Percentiles rank a stretch among this genome's conserved stretches.
Evolutionary conservation across 1,140 invertebrate species (phyloP).

Genomic region (Drosophila sulfurigaster): DNA sequence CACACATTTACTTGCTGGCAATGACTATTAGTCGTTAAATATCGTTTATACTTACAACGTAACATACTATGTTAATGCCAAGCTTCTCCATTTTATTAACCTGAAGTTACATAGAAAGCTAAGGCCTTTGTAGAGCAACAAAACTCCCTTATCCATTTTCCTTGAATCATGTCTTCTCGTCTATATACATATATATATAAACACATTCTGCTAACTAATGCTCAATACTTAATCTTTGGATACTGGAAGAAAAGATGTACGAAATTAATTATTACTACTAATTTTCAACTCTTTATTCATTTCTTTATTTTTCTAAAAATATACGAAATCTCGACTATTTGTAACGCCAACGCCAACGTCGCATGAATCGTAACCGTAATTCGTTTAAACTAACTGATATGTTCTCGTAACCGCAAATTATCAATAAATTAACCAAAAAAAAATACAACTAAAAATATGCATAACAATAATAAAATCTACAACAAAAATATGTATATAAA

Average conservation of each 20-base stretch:
- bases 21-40: no score
- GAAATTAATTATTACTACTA: slow-evolving; percentile 65
- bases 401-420: slow-evolving; percentile 24
- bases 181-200: not conserved
- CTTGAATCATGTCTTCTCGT: no score
- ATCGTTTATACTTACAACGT: no score
- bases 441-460: slow-evolving; percentile 1
- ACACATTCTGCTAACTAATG: slow-evolving; percentile 50
- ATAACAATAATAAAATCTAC: slow-evolving; percentile 31
- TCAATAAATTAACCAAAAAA: slow-evolving; percentile 11
- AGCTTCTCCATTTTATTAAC: no score
- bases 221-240: slow-evolving; percentile 55
- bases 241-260: slow-evolving; percentile 43
- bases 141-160: no score
- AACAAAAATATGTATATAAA: slow-evolving; percentile 22
- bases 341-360: slow-evolving; percentile 59
- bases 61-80: no score
- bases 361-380: slow-evolving; percentile 30
- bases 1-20: no score
- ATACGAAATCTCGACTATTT: slow-evolving; percentile 49
- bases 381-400: slow-evolving; percentile 18
- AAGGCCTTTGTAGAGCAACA: no score
- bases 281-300: slow-evolving; percentile 74
- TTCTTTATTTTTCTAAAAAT: slow-evolving; percentile 70
- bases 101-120: no score